These are phyloP conservation scores for Eulemur coronatus DNA, from an alignment of 2,797 vertebrate species.

Conservation along the genomic window DNA sequence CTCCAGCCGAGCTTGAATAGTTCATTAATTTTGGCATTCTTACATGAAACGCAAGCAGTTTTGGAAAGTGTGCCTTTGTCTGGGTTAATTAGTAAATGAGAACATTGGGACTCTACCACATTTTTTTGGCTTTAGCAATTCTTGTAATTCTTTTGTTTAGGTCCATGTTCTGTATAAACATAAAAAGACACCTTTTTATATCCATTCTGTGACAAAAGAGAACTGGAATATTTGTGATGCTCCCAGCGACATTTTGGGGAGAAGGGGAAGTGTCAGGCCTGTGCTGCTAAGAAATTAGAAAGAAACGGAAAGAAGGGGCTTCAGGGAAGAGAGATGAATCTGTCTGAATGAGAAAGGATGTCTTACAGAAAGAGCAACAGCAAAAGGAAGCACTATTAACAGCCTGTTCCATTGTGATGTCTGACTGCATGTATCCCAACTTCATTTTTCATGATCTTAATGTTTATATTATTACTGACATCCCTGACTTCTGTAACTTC, in stretches of 20 bases:
- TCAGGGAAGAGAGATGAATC: background rate
- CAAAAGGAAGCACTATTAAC: background rate
- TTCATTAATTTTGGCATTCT: conserved; percentile 64
- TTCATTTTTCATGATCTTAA: background rate
- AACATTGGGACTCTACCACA: background rate
- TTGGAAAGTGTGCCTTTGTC: conserved; percentile 39
- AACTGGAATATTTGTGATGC: background rate
- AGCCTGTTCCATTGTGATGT: background rate
- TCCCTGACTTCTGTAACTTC: background rate
- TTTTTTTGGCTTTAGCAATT: conserved; percentile 63
- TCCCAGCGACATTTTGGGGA: conserved; percentile 6
- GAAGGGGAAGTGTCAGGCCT: background rate
- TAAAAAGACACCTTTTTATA: conserved; percentile 44
- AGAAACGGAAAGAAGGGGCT: background rate
- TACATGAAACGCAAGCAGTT: conserved; percentile 48
- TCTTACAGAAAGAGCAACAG: background rate
- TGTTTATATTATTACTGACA: background rate
- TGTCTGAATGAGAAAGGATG: background rate
- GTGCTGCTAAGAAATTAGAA: background rate
- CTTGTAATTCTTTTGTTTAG: conserved; percentile 64
- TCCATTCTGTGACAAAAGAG: conserved; percentile 13
- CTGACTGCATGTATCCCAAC: background rate
- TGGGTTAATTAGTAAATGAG: conserved; percentile 56
- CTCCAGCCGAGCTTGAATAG: conserved; percentile 47
- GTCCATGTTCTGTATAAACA: conserved; percentile 33